Conservation (phyloP, 2,797 vertebrate species). For the Moxostoma hubbsi region DNA sequence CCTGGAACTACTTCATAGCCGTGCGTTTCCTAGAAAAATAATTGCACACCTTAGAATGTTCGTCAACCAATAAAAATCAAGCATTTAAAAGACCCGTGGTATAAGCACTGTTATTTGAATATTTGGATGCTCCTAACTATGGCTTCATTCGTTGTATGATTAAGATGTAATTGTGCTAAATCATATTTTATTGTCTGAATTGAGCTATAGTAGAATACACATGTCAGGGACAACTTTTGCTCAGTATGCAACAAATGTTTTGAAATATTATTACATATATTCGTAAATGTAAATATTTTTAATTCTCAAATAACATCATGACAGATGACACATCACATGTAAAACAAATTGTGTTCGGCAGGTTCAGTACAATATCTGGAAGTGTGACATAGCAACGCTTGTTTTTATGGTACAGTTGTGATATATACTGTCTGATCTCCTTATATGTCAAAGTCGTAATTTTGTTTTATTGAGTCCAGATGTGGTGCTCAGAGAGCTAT, state of each 20-base stretch:
- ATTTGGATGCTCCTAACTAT: background rate
- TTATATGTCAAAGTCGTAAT: conserved; percentile 64
- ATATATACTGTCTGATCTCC: conserved; percentile 67
- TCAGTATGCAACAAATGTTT: background rate
- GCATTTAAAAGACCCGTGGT: no score
- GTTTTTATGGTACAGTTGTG: conserved; percentile 43
- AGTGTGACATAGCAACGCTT: conserved; percentile 30
- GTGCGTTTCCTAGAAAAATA: no score
- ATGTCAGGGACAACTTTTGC: background rate
- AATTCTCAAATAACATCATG: background rate
- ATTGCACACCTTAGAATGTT: no score
- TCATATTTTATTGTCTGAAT: conserved; percentile 21
- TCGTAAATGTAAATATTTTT: background rate
- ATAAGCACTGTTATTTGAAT: no score
- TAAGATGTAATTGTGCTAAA: conserved; percentile 5
- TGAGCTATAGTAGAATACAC: background rate
- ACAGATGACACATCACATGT: background rate
- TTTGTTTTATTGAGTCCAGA: conserved; percentile 74
- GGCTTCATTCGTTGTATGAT: background rate
- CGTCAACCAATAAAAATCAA: no score
- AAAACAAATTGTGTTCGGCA: background rate
- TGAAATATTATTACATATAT: background rate
- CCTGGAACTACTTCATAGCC: no score
- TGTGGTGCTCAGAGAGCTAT: conserved; percentile 72
- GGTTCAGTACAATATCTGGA: conserved; percentile 13